Percentiles rank a stretch among this genome's conserved stretches.
Evolutionary conservation across 2,888 invertebrate species (phyloP).

Genomic region (Oegoconia quadripuncta): DNA sequence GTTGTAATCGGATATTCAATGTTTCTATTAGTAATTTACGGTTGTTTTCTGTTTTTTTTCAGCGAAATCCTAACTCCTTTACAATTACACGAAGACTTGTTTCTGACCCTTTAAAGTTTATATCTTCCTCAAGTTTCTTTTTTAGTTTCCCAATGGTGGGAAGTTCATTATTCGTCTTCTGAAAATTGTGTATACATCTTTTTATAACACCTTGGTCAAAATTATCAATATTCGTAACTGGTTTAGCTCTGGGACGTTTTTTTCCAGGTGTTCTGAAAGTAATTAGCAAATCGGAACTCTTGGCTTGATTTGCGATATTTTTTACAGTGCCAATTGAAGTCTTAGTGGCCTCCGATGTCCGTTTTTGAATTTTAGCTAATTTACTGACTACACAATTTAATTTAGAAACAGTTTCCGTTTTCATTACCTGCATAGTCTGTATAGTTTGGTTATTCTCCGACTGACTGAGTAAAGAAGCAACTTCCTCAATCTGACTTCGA

Average conservation of each 20-base stretch:
- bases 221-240: slow-evolving; percentile 27
- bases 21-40: slow-evolving; percentile 23
- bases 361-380: not conserved
- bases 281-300: not conserved
- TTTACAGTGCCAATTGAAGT: not conserved
- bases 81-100: slow-evolving; percentile 13
- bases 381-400: not conserved
- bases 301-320: not conserved
- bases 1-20: slow-evolving; percentile 21
- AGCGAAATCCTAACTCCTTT: slow-evolving; percentile 18
- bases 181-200: slow-evolving; percentile 32
- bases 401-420: not conserved
- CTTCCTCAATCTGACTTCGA: too few relatives aligned
- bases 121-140: slow-evolving; percentile 17
- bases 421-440: too few relatives aligned
- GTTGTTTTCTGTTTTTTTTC: slow-evolving; percentile 25
- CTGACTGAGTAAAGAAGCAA: too few relatives aligned
- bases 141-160: slow-evolving; percentile 23
- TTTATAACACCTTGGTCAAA: slow-evolving; percentile 33
- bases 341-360: not conserved
- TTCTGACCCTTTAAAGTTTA: slow-evolving; percentile 24
- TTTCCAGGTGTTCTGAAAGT: slow-evolving; percentile 17
- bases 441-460: too few relatives aligned
- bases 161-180: slow-evolving; percentile 13
- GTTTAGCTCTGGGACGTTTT: slow-evolving; percentile 23